Conservation (phyloP, 2,797 vertebrate species). For the Salarias fasciatus region DNA sequence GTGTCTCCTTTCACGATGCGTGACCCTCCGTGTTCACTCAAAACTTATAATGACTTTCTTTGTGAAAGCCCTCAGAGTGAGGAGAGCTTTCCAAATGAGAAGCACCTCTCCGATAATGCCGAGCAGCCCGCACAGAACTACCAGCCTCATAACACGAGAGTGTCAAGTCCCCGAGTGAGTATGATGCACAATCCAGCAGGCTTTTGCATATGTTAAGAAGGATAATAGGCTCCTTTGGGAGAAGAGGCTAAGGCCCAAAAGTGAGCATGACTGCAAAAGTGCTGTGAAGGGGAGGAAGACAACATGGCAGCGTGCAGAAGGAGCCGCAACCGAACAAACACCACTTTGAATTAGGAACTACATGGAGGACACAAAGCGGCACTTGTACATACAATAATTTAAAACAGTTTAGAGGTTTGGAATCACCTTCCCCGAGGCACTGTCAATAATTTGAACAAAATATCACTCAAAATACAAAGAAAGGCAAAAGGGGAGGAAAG, state of each 20-base stretch:
- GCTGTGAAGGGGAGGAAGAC: slow-evolving; percentile 63
- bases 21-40: slow-evolving; percentile 63
- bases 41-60: slow-evolving; percentile 81
- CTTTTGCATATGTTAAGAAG: slow-evolving; percentile 84
- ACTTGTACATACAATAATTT: slow-evolving; percentile 60
- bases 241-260: slow-evolving; percentile 74
- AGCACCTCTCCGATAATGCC: slow-evolving; percentile 68
- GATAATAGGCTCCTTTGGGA: slow-evolving; percentile 83
- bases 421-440: slow-evolving; percentile 67
- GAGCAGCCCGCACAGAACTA: slow-evolving; percentile 69
- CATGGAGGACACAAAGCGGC: slow-evolving; percentile 54
- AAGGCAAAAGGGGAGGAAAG: slow-evolving; percentile 47
- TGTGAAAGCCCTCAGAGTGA: slow-evolving; percentile 71
- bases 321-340: slow-evolving; percentile 67
- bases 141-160: slow-evolving; percentile 71
- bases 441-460: slow-evolving; percentile 74
- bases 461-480: slow-evolving; percentile 68
- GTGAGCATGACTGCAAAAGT: slow-evolving; percentile 72
- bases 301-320: slow-evolving; percentile 57
- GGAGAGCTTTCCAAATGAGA: slow-evolving; percentile 76
- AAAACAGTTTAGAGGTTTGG: slow-evolving; percentile 65
- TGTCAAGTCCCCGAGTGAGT: slow-evolving; percentile 84
- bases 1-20: slow-evolving; percentile 56
- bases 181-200: slow-evolving; percentile 77
- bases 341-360: slow-evolving; percentile 67